phyloP scores from a whole-genome alignment of 1,140 invertebrate species.

The Drosophila parabipectinata region DNA sequence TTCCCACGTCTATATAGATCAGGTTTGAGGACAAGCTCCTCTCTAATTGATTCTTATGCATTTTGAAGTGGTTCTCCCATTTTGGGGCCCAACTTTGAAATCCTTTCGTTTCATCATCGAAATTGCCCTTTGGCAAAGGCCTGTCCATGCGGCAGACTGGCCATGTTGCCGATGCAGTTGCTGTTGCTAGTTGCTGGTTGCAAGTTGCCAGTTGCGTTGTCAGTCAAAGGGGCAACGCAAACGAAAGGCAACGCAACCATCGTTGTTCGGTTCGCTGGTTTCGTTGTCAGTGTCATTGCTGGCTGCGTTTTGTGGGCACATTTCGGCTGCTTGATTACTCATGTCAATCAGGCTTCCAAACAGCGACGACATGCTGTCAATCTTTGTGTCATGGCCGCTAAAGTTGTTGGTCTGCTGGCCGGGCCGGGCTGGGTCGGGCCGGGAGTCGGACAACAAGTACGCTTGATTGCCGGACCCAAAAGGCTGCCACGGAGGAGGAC shows the following conservation, averaged over 20 bases:
- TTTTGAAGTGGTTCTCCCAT: slow-evolving; percentile 34
- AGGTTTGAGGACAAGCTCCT: neutral
- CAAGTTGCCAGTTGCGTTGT: slow-evolving; percentile 20
- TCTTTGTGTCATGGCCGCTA: slow-evolving; percentile 81
- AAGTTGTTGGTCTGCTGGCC: slow-evolving; percentile 59
- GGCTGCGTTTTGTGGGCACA: slow-evolving; percentile 81
- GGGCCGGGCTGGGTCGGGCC: slow-evolving; percentile 18
- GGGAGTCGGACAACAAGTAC: slow-evolving; percentile 70
- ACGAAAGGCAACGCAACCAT: slow-evolving; percentile 36
- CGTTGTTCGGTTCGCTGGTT: slow-evolving; percentile 42
- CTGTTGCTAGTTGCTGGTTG: slow-evolving; percentile 2
- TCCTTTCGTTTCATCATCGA: slow-evolving; percentile 32
- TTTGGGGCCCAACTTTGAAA: slow-evolving; percentile 21
- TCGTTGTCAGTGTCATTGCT: slow-evolving; percentile 77
- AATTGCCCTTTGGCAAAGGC: slow-evolving; percentile 44
- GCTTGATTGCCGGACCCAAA: slow-evolving; percentile 67
- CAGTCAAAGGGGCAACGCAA: slow-evolving; percentile 55
- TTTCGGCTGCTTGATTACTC: slow-evolving; percentile 82
- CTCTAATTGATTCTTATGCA: slow-evolving; percentile 41
- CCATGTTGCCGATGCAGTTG: slow-evolving; percentile 12
- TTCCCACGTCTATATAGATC: neutral
- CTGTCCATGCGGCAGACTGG: slow-evolving; percentile 15
- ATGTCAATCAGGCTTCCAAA: slow-evolving; percentile 82
- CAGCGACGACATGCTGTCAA: slow-evolving; percentile 83
- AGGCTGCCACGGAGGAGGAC: slow-evolving; percentile 22